Evolutionary conservation across 2,113 vertebrate genomes (phyloP).

Genomic region (Agapornis roseicollis): DNA sequence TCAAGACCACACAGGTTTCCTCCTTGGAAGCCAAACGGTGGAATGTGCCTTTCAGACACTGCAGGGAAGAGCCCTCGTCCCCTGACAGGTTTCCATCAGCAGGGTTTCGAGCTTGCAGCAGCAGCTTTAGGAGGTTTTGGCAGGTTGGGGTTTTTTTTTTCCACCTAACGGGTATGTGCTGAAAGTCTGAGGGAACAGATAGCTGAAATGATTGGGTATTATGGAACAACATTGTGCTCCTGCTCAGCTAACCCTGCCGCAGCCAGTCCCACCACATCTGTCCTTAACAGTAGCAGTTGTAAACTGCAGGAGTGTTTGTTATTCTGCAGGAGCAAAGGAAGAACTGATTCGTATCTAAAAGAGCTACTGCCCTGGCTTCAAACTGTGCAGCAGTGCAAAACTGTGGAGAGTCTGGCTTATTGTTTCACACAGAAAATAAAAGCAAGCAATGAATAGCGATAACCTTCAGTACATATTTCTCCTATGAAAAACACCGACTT

Average conservation of each 20-base stretch:
- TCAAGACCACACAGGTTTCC: constrained; percentile 58
- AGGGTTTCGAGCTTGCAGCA: background rate
- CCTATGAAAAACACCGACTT: background rate
- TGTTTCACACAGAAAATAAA: background rate
- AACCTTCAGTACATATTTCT: background rate
- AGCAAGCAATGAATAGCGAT: background rate
- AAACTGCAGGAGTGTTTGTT: background rate
- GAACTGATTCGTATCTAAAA: background rate
- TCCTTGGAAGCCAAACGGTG: background rate
- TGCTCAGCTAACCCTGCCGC: background rate
- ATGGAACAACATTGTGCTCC: background rate
- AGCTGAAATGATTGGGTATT: background rate
- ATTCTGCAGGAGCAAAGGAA: constrained; percentile 10
- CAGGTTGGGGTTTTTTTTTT: background rate
- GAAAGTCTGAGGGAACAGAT: background rate
- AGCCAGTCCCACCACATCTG: background rate
- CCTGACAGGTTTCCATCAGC: constrained; percentile 46
- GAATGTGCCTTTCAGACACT: background rate
- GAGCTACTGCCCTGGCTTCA: background rate
- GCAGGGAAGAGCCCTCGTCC: constrained; percentile 3
- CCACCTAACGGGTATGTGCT: background rate
- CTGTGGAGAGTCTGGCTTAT: background rate
- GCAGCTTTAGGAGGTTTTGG: background rate
- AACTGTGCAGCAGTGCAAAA: background rate
- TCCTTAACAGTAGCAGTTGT: background rate